These are phyloP conservation scores for Heliocidaris tuberculata DNA, from an alignment of 35 echinoderm and acorn worm species.

Conservation along the genomic window DNA sequence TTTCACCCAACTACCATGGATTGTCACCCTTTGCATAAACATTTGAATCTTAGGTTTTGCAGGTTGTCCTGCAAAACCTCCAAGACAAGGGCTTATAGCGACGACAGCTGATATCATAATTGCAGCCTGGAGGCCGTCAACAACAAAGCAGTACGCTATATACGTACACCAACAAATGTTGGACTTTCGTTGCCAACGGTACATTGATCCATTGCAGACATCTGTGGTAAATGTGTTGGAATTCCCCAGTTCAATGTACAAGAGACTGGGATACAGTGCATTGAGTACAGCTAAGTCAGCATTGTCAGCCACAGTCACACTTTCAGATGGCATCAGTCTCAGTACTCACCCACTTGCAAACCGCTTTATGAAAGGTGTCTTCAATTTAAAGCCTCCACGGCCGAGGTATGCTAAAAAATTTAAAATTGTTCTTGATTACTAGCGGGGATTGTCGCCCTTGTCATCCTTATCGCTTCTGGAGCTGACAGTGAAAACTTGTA, in stretches of 20 bases:
- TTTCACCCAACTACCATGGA: background rate
- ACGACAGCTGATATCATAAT: slow-evolving; percentile 55
- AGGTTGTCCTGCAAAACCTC: too few relatives aligned
- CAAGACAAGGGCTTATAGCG: too few relatives aligned
- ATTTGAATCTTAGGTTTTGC: slow-evolving; percentile 47
- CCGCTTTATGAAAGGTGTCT: slow-evolving; percentile 11
- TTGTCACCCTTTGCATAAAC: slow-evolving; percentile 30
- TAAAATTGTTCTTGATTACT: slow-evolving; percentile 57
- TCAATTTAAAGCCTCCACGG: slow-evolving; percentile 48
- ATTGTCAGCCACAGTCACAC: background rate
- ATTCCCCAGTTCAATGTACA: slow-evolving; percentile 39
- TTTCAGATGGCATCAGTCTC: slow-evolving; percentile 19
- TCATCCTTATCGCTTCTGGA: background rate
- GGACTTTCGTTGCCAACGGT: slow-evolving; percentile 49
- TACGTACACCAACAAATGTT: slow-evolving; percentile 57
- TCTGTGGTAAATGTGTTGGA: slow-evolving; percentile 21
- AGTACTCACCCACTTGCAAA: slow-evolving; percentile 40
- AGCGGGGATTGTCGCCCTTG: background rate
- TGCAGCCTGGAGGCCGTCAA: slow-evolving; percentile 57
- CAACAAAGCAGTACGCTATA: slow-evolving; percentile 64
- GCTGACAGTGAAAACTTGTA: slow-evolving; percentile 50
- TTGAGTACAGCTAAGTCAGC: slow-evolving; percentile 41
- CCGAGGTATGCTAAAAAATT: slow-evolving; percentile 41
- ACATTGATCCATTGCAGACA: slow-evolving; percentile 40
- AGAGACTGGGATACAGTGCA: slow-evolving; percentile 46